These are phyloP conservation scores for Drosophila kokeensis DNA, from an alignment of 2,888 invertebrate species.

Conservation along the genomic window DNA sequence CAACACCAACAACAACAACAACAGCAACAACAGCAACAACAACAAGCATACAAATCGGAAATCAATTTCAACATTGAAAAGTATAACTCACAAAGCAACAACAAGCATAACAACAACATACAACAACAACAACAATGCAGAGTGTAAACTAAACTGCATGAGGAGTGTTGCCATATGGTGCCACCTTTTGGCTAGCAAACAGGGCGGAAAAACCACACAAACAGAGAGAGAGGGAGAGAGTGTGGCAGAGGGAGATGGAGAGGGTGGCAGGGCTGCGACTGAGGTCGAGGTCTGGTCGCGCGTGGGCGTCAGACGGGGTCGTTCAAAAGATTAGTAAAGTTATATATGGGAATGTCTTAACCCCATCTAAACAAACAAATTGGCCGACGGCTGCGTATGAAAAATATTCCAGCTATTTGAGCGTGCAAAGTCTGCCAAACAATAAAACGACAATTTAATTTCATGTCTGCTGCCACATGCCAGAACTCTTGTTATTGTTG, in stretches of 20 bases:
- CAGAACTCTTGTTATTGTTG: slow-evolving; percentile 17
- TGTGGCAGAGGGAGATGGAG: not conserved
- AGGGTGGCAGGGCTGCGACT: slow-evolving; percentile 25
- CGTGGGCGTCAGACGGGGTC: slow-evolving; percentile 57
- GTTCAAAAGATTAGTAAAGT: slow-evolving; percentile 63
- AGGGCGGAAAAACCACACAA: slow-evolving; percentile 55
- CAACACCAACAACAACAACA: slow-evolving; percentile 38
- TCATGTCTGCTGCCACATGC: slow-evolving; percentile 66
- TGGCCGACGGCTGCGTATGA: slow-evolving; percentile 65
- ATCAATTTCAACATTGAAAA: slow-evolving; percentile 74
- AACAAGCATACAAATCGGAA: slow-evolving; percentile 64
- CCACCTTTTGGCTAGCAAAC: slow-evolving; percentile 65
- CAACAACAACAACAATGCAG: slow-evolving; percentile 5
- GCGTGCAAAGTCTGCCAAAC: slow-evolving; percentile 58
- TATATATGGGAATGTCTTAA: slow-evolving; percentile 77
- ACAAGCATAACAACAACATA: slow-evolving; percentile 21
- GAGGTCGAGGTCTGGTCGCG: slow-evolving; percentile 61
- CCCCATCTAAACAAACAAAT: slow-evolving; percentile 80
- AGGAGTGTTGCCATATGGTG: slow-evolving; percentile 72
- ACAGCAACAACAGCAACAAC: slow-evolving; percentile 41
- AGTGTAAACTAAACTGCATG: slow-evolving; percentile 52
- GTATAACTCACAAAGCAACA: slow-evolving; percentile 58
- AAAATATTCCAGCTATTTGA: slow-evolving; percentile 71
- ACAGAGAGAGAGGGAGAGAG: not conserved
- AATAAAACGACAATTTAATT: slow-evolving; percentile 80